These are phyloP conservation scores for Cyprinus carpio DNA, from an alignment of 2,113 vertebrate genomes.

Conservation along the genomic window DNA sequence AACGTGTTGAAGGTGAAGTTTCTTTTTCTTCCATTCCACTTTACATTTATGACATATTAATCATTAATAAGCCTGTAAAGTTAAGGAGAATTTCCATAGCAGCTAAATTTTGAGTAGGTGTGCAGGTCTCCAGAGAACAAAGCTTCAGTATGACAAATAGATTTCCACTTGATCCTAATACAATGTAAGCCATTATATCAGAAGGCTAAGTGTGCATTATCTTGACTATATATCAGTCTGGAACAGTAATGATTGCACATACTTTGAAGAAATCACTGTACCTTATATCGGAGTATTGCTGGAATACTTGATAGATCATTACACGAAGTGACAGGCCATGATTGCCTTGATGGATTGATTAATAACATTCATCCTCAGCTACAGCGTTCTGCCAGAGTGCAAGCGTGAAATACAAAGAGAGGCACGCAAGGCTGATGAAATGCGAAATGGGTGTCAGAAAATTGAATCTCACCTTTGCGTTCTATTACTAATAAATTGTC, in stretches of 20 bases:
- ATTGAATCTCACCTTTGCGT: neutral
- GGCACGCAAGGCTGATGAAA: neutral
- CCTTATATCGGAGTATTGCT: neutral
- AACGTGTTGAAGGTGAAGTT: neutral
- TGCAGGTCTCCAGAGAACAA: neutral
- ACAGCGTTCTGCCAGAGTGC: neutral
- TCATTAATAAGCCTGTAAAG: neutral
- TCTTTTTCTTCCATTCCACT: neutral
- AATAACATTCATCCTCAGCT: neutral
- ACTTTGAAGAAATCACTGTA: neutral
- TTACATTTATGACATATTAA: neutral
- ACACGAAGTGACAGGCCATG: neutral
- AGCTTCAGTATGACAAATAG: neutral
- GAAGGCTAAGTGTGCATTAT: conserved; percentile 4
- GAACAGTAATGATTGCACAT: neutral
- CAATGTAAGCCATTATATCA: neutral
- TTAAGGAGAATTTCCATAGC: neutral
- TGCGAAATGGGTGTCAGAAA: neutral
- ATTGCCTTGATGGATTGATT: neutral
- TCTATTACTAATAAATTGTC: neutral
- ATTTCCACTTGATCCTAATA: neutral
- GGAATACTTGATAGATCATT: neutral
- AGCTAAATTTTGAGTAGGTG: neutral
- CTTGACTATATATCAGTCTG: neutral
- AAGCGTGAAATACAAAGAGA: neutral